Evolutionary conservation across 2,797 vertebrate species (phyloP).

Genomic region (Cyclura pinguis): DNA sequence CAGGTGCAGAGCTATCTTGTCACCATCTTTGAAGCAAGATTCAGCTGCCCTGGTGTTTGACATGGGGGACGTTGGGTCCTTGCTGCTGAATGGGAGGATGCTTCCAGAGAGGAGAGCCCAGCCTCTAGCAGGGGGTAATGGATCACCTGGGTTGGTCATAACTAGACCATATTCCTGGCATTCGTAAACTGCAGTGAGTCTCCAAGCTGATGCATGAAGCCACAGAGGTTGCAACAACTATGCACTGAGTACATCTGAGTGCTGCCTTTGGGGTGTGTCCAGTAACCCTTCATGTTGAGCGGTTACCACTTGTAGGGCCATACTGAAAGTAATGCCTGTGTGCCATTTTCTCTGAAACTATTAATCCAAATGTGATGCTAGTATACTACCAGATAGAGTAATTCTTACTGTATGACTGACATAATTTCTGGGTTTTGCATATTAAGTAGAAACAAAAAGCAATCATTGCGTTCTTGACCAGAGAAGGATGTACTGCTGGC

Average conservation of each 20-base stretch:
- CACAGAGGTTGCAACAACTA: neutral
- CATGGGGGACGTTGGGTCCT: neutral
- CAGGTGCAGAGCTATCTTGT: neutral
- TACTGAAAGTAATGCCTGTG: too few relatives aligned
- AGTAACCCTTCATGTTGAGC: neutral
- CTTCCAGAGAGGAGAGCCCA: constrained; percentile 34
- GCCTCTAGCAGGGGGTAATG: neutral
- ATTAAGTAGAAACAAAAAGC: too few relatives aligned
- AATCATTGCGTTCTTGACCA: too few relatives aligned
- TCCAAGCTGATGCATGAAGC: neutral
- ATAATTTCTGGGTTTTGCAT: too few relatives aligned
- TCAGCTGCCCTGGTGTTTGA: too few relatives aligned
- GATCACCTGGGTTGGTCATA: neutral
- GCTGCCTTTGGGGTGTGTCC: neutral
- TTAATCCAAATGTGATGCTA: too few relatives aligned
- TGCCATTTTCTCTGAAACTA: too few relatives aligned
- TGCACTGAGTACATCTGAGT: neutral
- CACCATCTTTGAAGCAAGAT: neutral
- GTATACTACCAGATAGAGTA: too few relatives aligned
- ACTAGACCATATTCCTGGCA: neutral
- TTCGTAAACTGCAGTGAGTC: neutral
- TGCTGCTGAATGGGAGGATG: neutral
- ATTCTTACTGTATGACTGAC: too few relatives aligned
- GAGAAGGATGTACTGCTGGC: too few relatives aligned
- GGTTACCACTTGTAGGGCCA: neutral